Evolutionary conservation across 2,113 vertebrate genomes (phyloP), one percentile per base, ranked within the genome.

Genomic region (Suncus etruscus): DNA sequence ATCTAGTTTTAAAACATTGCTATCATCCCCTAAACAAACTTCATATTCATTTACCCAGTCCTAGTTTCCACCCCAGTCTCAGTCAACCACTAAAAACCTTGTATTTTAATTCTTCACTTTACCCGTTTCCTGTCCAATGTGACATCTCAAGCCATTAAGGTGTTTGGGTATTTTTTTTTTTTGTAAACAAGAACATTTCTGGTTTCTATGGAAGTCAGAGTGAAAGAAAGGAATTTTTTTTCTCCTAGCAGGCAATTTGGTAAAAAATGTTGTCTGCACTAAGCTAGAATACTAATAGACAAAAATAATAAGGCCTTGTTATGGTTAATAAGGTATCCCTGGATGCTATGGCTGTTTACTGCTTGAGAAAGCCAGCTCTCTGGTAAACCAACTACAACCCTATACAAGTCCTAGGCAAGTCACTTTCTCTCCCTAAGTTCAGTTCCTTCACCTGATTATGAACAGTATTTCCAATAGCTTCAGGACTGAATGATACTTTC

Each of bases 221-320:
- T 48, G 84, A 95, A 94, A 84, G 45, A 82, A 88, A 87, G 47
- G 83, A 83, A 86, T 65, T 81, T 94, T 70, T 91, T 95, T 94
- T 94, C 74, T 73, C 32, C 58, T 47, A 92, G 54, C 58, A 76
- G 81, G 63, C 0, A 0, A 68, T 58, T 94, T 89, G 76, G 81
- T 25, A 77, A 90, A 90, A 87, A 70, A 27, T 58, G 27, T 50
- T 86, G 73, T n/a, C 84, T 73, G 29, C 9, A 3, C 45, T 29
- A 65, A 86, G 81, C 68, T 94, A 83, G 91, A 90, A 94, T 74
- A 73, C 47, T 89, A 51, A 1, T 2, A 81, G 51, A 69, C 74
- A 31, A 63, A 73, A 90, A 63, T 20, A 82, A 69, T 25, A 45
- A 65, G 32, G 16, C 68, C 47, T 12, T 9, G 2, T 61, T 61